A percentile compares a stretch with the other conserved stretches of the same genome.
These are phyloP conservation scores for Enteromius viviparus DNA, from an alignment of 2,797 vertebrate species.

Conservation along the genomic window DNA sequence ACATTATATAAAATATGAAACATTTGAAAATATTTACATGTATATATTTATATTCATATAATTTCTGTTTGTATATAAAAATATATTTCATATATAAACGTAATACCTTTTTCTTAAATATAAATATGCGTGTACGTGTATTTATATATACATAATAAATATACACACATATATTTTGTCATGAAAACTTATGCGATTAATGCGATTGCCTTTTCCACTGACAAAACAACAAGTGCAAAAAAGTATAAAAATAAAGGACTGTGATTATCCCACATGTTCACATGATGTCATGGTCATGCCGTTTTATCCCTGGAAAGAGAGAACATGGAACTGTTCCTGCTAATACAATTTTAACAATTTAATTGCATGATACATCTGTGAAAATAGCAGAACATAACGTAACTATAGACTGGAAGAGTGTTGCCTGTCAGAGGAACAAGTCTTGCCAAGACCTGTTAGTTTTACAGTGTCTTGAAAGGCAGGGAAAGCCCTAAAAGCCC, in stretches of 20 bases:
- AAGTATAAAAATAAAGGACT: background rate
- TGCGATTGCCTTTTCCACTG: background rate
- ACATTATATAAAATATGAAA: too few relatives aligned
- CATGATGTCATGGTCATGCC: background rate
- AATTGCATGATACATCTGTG: slow-evolving; percentile 22
- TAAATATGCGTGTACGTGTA: too few relatives aligned
- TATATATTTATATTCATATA: too few relatives aligned
- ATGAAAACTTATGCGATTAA: too few relatives aligned
- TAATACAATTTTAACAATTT: background rate
- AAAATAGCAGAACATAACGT: slow-evolving; percentile 31
- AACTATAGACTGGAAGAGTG: background rate
- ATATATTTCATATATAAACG: too few relatives aligned
- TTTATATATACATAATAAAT: too few relatives aligned
- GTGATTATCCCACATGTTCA: background rate
- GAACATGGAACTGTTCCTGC: background rate
- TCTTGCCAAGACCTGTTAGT: slow-evolving; percentile 17
- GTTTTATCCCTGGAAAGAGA: slow-evolving; percentile 6
- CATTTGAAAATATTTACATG: too few relatives aligned
- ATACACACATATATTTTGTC: too few relatives aligned
- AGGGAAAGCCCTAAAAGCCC: slow-evolving; percentile 20
- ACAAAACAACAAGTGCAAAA: background rate
- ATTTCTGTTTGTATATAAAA: too few relatives aligned
- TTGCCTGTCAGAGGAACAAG: slow-evolving; percentile 20
- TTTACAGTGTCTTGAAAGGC: slow-evolving; percentile 16
- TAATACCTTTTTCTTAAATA: too few relatives aligned